A percentile compares a stretch with the other conserved stretches of the same genome.
These are phyloP conservation scores for Sesia bembeciformis DNA, from an alignment of 2,888 invertebrate genomes.

Conservation along the genomic window DNA sequence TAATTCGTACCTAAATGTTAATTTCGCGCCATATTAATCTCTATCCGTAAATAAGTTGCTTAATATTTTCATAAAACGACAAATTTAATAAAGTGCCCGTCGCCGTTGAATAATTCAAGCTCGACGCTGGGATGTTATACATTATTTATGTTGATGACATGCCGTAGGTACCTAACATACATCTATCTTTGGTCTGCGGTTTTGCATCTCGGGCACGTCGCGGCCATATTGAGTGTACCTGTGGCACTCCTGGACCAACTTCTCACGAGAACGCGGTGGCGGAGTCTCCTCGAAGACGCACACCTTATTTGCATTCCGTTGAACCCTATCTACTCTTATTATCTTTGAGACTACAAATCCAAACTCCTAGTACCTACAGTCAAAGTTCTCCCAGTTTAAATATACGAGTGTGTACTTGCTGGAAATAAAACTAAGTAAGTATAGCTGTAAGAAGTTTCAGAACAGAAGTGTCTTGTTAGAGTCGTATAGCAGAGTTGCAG, in stretches of 20 bases:
- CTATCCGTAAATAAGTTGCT: slow-evolving; percentile 32
- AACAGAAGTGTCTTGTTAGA: slow-evolving; percentile 25
- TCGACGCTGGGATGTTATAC: slow-evolving; percentile 47
- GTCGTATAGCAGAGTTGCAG: slow-evolving; percentile 15
- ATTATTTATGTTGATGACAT: slow-evolving; percentile 71
- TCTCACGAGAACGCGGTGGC: slow-evolving; percentile 2
- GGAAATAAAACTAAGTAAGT: slow-evolving; percentile 15
- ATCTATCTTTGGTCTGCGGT: slow-evolving; percentile 56
- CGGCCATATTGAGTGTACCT: slow-evolving; percentile 41
- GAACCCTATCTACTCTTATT: too few species aligned
- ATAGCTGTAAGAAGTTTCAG: slow-evolving; percentile 17
- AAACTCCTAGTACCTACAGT: too few species aligned
- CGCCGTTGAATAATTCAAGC: slow-evolving; percentile 66
- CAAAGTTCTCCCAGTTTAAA: too few species aligned
- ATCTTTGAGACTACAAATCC: too few species aligned
- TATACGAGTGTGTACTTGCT: background rate
- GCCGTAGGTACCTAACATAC: slow-evolving; percentile 47
- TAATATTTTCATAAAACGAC: slow-evolving; percentile 56
- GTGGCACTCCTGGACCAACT: slow-evolving; percentile 16
- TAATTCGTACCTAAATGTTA: slow-evolving; percentile 32
- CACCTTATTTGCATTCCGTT: too few species aligned
- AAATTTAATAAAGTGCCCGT: slow-evolving; percentile 70
- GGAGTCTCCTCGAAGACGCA: too few species aligned
- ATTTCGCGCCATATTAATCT: slow-evolving; percentile 43
- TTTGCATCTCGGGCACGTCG: slow-evolving; percentile 65